phyloP scores from a whole-genome alignment of 2,797 vertebrate genomes.

The Poecilia velifera region DNA sequence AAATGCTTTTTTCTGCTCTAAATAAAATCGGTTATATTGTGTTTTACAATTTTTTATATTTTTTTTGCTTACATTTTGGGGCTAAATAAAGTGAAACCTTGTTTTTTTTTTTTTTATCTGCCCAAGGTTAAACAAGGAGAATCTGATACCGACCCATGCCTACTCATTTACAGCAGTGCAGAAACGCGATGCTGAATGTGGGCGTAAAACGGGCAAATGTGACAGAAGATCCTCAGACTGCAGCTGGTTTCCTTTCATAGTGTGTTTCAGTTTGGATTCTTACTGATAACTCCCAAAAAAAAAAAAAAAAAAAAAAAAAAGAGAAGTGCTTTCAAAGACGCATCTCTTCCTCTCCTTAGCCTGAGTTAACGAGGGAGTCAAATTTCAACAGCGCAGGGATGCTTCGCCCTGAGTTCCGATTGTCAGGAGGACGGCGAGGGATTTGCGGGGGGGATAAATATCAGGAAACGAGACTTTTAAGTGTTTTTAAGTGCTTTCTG shows the following conservation, averaged over 20 bases:
- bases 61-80: background rate
- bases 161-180: background rate
- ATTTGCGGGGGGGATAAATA: constrained; percentile 58
- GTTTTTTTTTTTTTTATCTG: background rate
- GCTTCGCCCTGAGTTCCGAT: constrained; percentile 84
- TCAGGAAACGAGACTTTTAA: constrained; percentile 39
- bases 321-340: constrained; percentile 52
- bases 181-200: constrained; percentile 1
- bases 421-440: constrained; percentile 80
- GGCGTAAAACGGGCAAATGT: constrained; percentile 26
- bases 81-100: background rate
- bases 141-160: background rate
- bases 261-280: constrained; percentile 60
- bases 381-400: constrained; percentile 43
- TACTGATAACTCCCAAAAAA: constrained; percentile 19
- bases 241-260: constrained; percentile 42
- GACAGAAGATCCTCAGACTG: constrained; percentile 12
- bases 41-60: background rate
- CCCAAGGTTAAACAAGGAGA: constrained; percentile 1
- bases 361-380: constrained; percentile 69
- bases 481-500: constrained; percentile 84
- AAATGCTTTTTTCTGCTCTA: background rate
- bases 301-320: constrained; percentile 9
- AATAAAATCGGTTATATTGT: background rate
- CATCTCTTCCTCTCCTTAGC: constrained; percentile 66